Evolutionary conservation across 2,113 vertebrate genomes (phyloP), one percentile per base, ranked within the genome.

Genomic region (Balaenoptera acutorostrata): DNA sequence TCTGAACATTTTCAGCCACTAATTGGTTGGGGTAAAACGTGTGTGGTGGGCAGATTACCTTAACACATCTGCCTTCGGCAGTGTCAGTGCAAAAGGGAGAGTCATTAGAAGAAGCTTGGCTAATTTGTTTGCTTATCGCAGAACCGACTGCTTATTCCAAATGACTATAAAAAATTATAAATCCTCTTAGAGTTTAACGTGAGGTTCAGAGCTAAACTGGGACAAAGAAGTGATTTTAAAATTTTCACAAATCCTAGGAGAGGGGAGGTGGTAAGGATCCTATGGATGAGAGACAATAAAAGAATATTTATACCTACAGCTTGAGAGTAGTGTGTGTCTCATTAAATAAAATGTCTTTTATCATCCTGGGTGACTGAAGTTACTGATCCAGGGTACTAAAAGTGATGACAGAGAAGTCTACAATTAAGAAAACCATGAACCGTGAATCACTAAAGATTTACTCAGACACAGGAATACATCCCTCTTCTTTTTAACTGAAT

Each of bases 51-150:
- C 36, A 96, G 75, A 96, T 95, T 95, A 95, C 66, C 55, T 97
- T 94, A 95, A 95, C 75, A 85, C 55, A 82, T 72, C 78, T 80
- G 95, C 93, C 57, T 95, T 93, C 39, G 21, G 64, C 77, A 68
- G 80, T 74, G 80, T 95, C 96, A 94, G 88, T 55, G 27, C 96
- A 91, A 81, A 82, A 96, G 55, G 63, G 20, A 96, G 64, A 93
- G 52, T 80, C 71, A 78, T 95, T 96, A 97, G 66, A 94, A 77
- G 63, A 71, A 96, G 90, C 25, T 13, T 64, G 20, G 92, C 90
- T 97, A 93, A 97, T 97, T 96, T 96, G 93, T 96, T 97, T 97
- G 93, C 93, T 97, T 97, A 93, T 96, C 25, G 0, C 18, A 90
- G 87, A 95, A 88, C 25, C 81, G 95, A 96, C 61, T 82, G 71